Percentiles rank a stretch among this genome's conserved stretches.
Evolutionary conservation across 2,797 vertebrate genomes (phyloP).

Genomic region (Crax fasciolata): DNA sequence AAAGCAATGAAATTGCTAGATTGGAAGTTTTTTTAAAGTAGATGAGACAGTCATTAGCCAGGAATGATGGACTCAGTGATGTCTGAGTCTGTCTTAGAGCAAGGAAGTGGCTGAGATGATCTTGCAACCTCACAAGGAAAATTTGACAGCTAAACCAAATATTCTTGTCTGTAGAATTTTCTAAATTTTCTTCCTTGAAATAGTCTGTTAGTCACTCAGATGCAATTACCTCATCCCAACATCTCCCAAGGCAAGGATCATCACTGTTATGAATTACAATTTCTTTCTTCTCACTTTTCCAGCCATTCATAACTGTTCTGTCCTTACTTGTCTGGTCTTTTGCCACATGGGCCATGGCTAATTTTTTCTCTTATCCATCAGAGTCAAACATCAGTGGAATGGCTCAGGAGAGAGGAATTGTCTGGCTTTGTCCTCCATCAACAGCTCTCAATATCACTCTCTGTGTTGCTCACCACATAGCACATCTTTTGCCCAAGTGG

Average conservation of each 20-base stretch:
- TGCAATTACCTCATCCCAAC: background rate
- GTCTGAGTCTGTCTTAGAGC: background rate
- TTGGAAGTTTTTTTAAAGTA: background rate
- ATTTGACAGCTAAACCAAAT: background rate
- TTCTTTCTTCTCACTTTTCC: background rate
- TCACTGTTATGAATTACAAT: background rate
- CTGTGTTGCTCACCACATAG: accelerated
- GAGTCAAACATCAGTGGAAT: background rate
- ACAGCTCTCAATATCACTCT: background rate
- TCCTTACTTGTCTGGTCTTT: background rate
- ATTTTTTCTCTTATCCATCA: background rate
- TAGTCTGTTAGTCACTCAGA: background rate
- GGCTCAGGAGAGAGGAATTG: background rate
- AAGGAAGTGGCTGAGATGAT: background rate
- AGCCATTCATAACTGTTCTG: no score
- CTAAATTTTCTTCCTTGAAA: background rate
- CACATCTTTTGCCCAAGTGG: background rate
- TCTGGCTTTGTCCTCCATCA: background rate
- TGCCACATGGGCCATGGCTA: background rate
- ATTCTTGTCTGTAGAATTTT: background rate
- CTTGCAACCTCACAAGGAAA: background rate
- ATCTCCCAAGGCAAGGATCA: background rate
- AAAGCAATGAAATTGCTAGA: background rate
- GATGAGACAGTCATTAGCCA: background rate
- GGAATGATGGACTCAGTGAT: background rate